Evolutionary conservation across 2,113 vertebrate species (phyloP), one percentile per base, ranked within the genome.

Genomic region (Trachemys scripta): DNA sequence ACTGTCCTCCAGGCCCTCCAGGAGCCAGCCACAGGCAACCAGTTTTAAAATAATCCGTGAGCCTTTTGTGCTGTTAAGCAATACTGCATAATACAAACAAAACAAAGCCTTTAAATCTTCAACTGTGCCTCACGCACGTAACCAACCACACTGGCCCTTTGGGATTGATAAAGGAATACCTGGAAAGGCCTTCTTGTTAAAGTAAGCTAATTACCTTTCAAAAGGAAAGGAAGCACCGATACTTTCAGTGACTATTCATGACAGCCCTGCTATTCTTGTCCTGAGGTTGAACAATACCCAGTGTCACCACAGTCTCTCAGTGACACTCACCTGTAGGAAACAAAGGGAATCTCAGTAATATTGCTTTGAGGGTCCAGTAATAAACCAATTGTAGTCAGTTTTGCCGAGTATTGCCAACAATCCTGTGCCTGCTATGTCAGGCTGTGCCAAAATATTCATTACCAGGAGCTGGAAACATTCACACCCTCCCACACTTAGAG

Each of bases 381-480:
- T 72, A 80, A 96, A 76, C 79, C 20, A 35, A 59, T 57, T 95
- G 90, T 85, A 96, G 80, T 82, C 86, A 84, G 80, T 78, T 82
- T 95, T 89, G 87, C 91, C 59, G 91, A 94, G 89, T 2, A 0
- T 54, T 53, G 88, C 90, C 95, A 0, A 0, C 82, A 42, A 87
- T 87, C 84, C 83, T 84, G 20, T 90, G 93, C 83, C 93, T 96
- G 56, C 90, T 96, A 94, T 91, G 93, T 20, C 72, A 0, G 72
- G 86, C 93, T 93, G 85, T 97, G 96, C 97, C 96, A 97, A 94
- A 90, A 91, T 91, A 2, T 79, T 96, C 95, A 92, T 94, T 97
- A 95, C 92, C 90, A 81, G 84, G 90, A 97, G 93, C 93, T 97
- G 95, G 94, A 96, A 98, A 95, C 89, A 97, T 96, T 97, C 97